These are phyloP conservation scores for Nothocercus julius DNA, from an alignment of 2,113 vertebrate species.

Conservation along the genomic window DNA sequence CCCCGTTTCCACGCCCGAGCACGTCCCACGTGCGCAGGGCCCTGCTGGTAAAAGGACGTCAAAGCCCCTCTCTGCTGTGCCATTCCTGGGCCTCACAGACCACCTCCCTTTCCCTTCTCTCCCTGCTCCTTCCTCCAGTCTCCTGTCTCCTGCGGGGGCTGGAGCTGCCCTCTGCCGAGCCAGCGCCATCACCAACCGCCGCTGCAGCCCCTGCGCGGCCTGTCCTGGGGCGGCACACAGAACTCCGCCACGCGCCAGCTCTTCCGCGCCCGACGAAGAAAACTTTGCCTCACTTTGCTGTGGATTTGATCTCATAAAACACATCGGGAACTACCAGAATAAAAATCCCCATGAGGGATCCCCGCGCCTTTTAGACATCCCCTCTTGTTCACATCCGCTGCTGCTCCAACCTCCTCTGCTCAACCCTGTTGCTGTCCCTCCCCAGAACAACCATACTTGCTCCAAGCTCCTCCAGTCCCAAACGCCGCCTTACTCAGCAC, in stretches of 20 bases:
- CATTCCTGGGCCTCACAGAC: not conserved
- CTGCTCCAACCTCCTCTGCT: not conserved
- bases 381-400: not conserved
- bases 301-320: not conserved
- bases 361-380: not conserved
- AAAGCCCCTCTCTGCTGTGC: fast-evolving
- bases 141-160: not conserved
- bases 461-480: not conserved
- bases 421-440: not conserved
- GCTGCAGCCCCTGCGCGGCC: not conserved
- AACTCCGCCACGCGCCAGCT: not conserved
- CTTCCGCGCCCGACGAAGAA: too few species aligned
- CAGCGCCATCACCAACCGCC: not conserved
- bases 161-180: not conserved
- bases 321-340: not conserved
- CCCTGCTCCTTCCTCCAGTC: not conserved
- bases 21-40: fast-evolving
- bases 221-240: fast-evolving
- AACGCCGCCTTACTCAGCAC: not conserved
- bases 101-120: not conserved
- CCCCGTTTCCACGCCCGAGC: not conserved
- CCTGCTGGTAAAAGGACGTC: fast-evolving
- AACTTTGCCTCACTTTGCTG: not conserved
- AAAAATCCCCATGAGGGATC: not conserved
- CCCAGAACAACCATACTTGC: not conserved